Base-by-base conservation (phyloP, 1,140 invertebrate species). In the Orius insidiosus region DNA sequence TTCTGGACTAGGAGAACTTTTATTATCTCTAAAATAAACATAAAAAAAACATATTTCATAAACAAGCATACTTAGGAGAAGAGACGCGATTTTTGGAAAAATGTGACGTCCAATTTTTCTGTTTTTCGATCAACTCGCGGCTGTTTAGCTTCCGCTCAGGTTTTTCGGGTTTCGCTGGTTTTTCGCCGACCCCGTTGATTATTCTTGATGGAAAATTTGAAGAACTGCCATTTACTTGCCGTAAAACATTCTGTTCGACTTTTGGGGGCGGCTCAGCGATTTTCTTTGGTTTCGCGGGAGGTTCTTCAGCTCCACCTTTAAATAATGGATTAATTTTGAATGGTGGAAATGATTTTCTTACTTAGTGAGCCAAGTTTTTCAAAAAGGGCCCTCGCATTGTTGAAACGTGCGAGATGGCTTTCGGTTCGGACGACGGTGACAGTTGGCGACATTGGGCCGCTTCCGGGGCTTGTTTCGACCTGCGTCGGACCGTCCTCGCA, bases 321-420 rank as follows among this genome's bases (percentile, higher is more conserved):
- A 34, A 44, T 14, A 5, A 40, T 11, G 8, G 18, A 6, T 11
- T 13, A 11, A 3, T 40, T 40, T 44, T 30, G n/a, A 44, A 44
- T 5, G 8, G 18, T 30, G 10, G 15, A 24, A 18, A 8, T 44
- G 5, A 41, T 7, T 13, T 42, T 2, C 16, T 36, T 24, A 34
- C 41, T 32, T n/a, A 15, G 33, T 45, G 48, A 46, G 47, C 86
- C 86, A 46, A 94, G 68, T 58, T 89, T 88, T 61, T 93, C 88
- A 63, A 95, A 94, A 15, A 95, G 69, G 16, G 88, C 88, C 30
- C 86, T 68, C 1, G 89, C 89, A 62, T 83, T 88, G 59, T 92
- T 92, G 63, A 95, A 94, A 40, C 89, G 67, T 11, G 84, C 78
- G 51, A 88, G 74, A 59, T 89, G 85, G 51, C 84, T 87, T 65